A percentile compares a stretch with the other conserved stretches of the same genome.
Conservation (phyloP, 2,113 vertebrate species). For the Microcebus griseorufus region DNA sequence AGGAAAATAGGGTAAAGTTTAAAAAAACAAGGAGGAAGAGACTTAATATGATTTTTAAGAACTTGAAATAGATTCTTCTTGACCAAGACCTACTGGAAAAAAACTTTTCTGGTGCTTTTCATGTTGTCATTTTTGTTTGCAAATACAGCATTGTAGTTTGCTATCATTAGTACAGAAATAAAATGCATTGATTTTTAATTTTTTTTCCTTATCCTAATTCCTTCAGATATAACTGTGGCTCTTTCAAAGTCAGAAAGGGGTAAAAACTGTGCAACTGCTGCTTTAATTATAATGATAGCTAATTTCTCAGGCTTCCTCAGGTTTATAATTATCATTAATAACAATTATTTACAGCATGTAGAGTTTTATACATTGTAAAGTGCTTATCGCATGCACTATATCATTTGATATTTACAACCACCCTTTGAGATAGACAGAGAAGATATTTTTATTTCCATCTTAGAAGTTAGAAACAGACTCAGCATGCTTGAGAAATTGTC, state of each 20-base stretch:
- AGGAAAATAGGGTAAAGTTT: neutral
- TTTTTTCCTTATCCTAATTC: neutral
- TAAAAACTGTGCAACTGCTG: neutral
- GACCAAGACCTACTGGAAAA: neutral
- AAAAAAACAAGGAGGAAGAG: no score
- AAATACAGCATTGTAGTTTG: neutral
- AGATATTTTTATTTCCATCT: neutral
- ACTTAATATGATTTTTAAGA: neutral
- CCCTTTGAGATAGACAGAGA: neutral
- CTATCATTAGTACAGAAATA: neutral
- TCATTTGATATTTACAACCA: neutral
- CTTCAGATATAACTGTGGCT: neutral
- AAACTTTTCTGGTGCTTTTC: neutral
- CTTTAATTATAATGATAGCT: neutral
- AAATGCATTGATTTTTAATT: neutral
- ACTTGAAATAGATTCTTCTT: neutral
- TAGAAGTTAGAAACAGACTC: neutral
- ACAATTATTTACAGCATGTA: no score
- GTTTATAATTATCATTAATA: neutral
- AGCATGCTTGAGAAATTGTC: neutral
- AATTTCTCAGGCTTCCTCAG: neutral
- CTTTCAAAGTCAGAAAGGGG: neutral
- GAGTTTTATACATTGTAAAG: neutral
- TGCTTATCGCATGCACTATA: accelerated
- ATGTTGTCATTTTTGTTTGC: neutral